A percentile compares a stretch with the other conserved stretches of the same genome.
phyloP scores from a whole-genome alignment of 2,797 vertebrate genomes.

The Botia almorhae region DNA sequence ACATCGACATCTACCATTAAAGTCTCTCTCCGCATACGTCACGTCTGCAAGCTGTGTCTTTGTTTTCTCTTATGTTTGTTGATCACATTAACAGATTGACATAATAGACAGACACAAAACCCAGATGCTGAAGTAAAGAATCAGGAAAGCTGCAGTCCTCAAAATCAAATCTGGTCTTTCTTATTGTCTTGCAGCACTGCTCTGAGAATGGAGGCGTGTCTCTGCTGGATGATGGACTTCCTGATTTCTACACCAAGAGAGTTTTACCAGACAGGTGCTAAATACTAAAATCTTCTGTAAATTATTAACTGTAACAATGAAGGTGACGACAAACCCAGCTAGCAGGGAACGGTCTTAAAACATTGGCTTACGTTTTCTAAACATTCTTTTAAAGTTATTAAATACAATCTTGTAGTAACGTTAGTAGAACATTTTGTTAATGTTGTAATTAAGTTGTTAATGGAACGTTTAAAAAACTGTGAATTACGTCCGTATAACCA shows the following conservation, averaged over 20 bases:
- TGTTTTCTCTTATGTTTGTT: constrained; percentile 33
- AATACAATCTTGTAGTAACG: too few relatives aligned
- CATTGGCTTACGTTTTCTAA: too few relatives aligned
- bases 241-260: constrained; percentile 90
- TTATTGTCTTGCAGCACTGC: constrained; percentile 68
- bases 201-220: constrained; percentile 84
- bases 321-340: neutral
- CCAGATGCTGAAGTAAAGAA: constrained; percentile 13
- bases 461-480: too few relatives aligned
- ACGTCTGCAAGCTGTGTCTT: constrained; percentile 28
- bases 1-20: constrained; percentile 14
- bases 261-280: constrained; percentile 86
- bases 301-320: constrained; percentile 17
- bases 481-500: too few relatives aligned
- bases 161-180: constrained; percentile 10
- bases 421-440: too few relatives aligned
- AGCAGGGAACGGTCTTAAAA: too few relatives aligned
- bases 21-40: constrained; percentile 23
- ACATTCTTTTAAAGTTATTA: too few relatives aligned
- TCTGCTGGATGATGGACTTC: constrained; percentile 87
- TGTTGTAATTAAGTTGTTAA: too few relatives aligned
- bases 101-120: constrained; percentile 22
- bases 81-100: constrained; percentile 30
- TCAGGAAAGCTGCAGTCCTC: neutral
- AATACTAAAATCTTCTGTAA: neutral